phyloP scores from a whole-genome alignment of 2,888 invertebrate species.

The Antheraea assamensis region DNA sequence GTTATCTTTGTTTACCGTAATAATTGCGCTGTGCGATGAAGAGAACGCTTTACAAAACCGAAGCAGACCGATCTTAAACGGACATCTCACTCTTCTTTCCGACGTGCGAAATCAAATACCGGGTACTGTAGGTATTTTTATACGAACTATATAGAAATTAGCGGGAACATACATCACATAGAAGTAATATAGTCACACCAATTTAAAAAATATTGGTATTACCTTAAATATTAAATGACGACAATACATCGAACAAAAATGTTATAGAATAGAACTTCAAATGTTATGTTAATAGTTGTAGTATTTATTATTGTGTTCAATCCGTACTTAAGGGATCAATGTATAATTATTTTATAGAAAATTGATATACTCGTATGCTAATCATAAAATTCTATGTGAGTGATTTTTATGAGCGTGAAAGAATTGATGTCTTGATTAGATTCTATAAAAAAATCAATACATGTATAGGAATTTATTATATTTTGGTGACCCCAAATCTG shows the following conservation, averaged over 20 bases:
- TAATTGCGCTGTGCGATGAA: too few relatives aligned
- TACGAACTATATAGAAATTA: background rate
- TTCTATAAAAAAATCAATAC: too few relatives aligned
- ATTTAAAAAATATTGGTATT: background rate
- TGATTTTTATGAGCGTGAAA: background rate
- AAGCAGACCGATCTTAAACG: too few relatives aligned
- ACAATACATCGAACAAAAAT: background rate
- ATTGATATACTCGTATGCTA: background rate
- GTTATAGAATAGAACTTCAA: background rate
- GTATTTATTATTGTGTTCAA: constrained; percentile 41
- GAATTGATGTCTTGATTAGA: too few relatives aligned
- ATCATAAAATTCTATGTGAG: background rate
- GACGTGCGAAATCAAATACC: too few relatives aligned
- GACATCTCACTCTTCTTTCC: too few relatives aligned
- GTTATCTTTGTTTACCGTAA: too few relatives aligned
- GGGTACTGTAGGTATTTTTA: background rate
- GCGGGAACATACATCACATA: background rate
- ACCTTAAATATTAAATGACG: background rate
- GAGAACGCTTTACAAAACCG: too few relatives aligned
- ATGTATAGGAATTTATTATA: too few relatives aligned
- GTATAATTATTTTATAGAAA: constrained; percentile 25
- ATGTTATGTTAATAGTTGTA: constrained; percentile 25
- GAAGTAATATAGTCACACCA: background rate
- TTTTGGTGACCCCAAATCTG: too few relatives aligned
- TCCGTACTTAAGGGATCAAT: constrained; percentile 47